Evolutionary conservation across 2,888 invertebrate species (phyloP), one percentile per base, ranked within the genome.

Genomic region (Hypomecis atomaria): DNA sequence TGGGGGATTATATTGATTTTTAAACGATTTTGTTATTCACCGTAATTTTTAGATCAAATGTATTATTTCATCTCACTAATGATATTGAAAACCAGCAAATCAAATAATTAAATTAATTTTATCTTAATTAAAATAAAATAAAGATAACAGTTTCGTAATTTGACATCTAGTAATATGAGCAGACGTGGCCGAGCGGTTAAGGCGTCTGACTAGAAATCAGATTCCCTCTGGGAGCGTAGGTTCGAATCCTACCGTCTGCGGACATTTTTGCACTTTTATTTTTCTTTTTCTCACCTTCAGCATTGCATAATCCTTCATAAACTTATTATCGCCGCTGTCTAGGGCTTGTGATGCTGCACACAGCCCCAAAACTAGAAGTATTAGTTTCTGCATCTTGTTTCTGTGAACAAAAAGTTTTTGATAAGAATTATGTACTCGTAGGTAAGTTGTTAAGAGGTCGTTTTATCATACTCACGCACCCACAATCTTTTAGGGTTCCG

Each of bases 171-270:
- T 0, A 0, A 0, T 0, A 62, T 0, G 2, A 88, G 95, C 95
- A 95, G 96, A 95, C 95, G 95, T 96, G 96, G 96, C 96, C 96
- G 96, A 96, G 96, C 95, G 96, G 96, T 96, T 96, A 96, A 96
- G 96, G 96, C 96, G 96, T 96, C 95, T 96, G 96, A 96, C 96
- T 96, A 95, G 96, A 96, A 96, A 96, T 96, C 96, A 96, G 96
- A 96, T 96, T 96, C 96, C 96, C 96, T 96, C 95, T 96, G 96
- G 96, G 96, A 96, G 96, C 96, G 96, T 96, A 96, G 96, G 96
- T 96, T 96, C 96, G 96, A 96, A 95, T 96, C 96, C 96, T 96
- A 95, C 96, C 95, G 95, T 95, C 96, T 96, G 96, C 96, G 96
- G 78, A 80, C 5, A 33, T 66, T 78, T 86, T 89, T 82, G 72